Base-by-base conservation (phyloP, 1,140 invertebrate genomes). In the Aphis gossypii region DNA sequence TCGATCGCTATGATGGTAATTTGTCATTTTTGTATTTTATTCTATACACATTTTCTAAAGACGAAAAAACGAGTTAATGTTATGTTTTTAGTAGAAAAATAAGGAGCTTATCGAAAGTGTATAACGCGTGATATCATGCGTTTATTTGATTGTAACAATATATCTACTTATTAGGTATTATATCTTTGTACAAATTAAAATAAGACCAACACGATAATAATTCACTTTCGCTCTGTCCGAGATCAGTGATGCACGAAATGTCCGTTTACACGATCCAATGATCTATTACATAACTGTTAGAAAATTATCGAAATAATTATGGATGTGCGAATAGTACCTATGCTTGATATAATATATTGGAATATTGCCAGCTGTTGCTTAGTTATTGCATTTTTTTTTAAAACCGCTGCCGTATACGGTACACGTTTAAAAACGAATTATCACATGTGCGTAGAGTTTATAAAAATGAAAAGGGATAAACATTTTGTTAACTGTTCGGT, bases 201-300 rank as follows among this genome's bases (percentile, higher is more conserved):
- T n/a, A 25, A 90, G 25, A 90, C 60, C 56, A 90, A 35, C 25
- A 60, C 35, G 88, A 89, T 89, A 76, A 51, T 51, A 48, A 46
- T 82, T 92, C 21, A 83, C 68, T 92, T 92, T 92, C 90, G 68
- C 90, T 83, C 25, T 83, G 56, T 83, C 68, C 76, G 76, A 84
- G 48, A 84, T 84, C 91, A 92, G 51, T 21, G 68, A 54, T 92
- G 91, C 91, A 84, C 91, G 91, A 92, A 92, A 51, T 54, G 41
- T 83, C 91, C 68, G 25, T 92, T 92, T 92, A 92, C 68, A 92
- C 76, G 90, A 92, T 83, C 90, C 46, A 46, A 21, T 48, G 90
- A 38, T 90, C 54, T 46, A 41, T 68, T 91, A 7, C 90, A 25
- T n/a, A 25, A 44, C 56, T 60, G 38, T 76, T 76, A 18, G 56